Evolutionary conservation across 2,888 invertebrate genomes (phyloP).

Genomic region (Melanophora roralis): DNA sequence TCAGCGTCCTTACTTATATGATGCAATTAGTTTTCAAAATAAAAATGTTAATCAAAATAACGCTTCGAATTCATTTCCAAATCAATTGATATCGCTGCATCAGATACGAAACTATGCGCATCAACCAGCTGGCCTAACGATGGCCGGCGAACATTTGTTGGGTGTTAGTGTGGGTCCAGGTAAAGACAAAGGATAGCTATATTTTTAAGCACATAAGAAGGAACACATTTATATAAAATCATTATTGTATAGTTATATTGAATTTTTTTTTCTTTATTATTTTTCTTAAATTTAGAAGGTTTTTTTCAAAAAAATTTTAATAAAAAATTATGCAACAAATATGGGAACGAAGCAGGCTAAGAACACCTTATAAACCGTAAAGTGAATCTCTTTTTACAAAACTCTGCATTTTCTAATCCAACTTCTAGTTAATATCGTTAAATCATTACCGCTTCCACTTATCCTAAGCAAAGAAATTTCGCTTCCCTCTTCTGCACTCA

Average conservation of each 20-base stretch:
- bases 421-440: too few relatives aligned
- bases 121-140: constrained; percentile 85
- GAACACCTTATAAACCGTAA: too few relatives aligned
- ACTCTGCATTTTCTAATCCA: too few relatives aligned
- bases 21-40: constrained; percentile 93
- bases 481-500: too few relatives aligned
- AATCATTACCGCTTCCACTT: too few relatives aligned
- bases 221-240: neutral
- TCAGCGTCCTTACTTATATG: constrained; percentile 92
- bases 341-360: too few relatives aligned
- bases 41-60: constrained; percentile 82
- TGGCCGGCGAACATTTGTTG: constrained; percentile 84
- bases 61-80: constrained; percentile 84
- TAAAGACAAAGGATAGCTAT: constrained; percentile 77
- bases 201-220: constrained; percentile 69
- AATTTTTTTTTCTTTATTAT: constrained; percentile 35
- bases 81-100: constrained; percentile 95
- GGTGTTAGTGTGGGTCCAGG: constrained; percentile 77
- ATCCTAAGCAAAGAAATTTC: too few relatives aligned
- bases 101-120: constrained; percentile 98
- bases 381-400: too few relatives aligned
- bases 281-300: constrained; percentile 23
- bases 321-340: neutral
- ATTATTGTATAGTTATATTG: too few relatives aligned
- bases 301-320: neutral